phyloP scores from a whole-genome alignment of 2,797 vertebrate genomes.

The Poeciliopsis paucimaculata region DNA sequence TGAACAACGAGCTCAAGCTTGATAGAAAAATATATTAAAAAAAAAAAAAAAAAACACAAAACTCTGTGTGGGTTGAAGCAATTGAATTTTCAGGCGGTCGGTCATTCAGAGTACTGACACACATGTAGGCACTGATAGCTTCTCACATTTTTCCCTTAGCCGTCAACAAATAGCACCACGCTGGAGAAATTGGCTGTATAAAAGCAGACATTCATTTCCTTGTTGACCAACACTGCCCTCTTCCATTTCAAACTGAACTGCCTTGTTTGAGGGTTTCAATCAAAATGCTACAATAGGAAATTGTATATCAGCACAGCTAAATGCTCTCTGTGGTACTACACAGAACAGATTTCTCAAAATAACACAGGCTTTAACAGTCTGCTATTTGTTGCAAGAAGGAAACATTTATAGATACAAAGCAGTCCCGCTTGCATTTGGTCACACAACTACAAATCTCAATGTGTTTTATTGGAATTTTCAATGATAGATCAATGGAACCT shows the following conservation, averaged over 20 bases:
- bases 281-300: neutral
- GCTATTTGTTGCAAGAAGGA: neutral
- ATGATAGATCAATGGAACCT: neutral
- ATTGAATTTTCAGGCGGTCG: slow-evolving; percentile 20
- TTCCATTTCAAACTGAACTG: neutral
- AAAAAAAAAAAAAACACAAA: slow-evolving; percentile 15
- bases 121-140: slow-evolving; percentile 19
- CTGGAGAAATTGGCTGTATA: neutral
- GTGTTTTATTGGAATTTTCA: neutral
- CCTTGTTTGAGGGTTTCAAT: neutral
- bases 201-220: slow-evolving; percentile 13
- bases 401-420: neutral
- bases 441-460: neutral
- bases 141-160: slow-evolving; percentile 7
- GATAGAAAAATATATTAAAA: slow-evolving; percentile 2
- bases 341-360: slow-evolving; percentile 1
- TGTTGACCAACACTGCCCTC: neutral
- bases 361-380: neutral
- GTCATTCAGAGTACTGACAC: slow-evolving; percentile 8
- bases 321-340: slow-evolving; percentile 3
- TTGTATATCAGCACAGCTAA: neutral
- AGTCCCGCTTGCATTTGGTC: neutral
- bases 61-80: slow-evolving; percentile 15
- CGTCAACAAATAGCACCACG: slow-evolving; percentile 6
- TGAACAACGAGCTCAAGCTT: slow-evolving; percentile 17